Conservation (phyloP, 2,888 invertebrate genomes). For the Andrena minutula region DNA sequence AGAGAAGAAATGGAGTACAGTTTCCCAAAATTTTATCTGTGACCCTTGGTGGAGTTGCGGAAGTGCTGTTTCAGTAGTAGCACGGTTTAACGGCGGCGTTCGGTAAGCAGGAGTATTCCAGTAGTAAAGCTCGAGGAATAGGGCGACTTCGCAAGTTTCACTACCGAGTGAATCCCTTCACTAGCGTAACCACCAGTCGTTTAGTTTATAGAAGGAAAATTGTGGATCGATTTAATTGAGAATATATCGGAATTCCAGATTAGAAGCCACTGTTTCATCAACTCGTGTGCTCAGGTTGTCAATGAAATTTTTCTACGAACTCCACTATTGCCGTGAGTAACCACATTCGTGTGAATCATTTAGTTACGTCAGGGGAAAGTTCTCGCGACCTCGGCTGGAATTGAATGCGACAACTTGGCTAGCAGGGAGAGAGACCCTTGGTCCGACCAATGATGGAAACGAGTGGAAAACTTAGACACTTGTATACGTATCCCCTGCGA, state of each 20-base stretch:
- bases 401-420: constrained; percentile 55
- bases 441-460: constrained; percentile 59
- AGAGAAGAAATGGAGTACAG: not conserved
- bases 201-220: no score
- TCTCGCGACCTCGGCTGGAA: constrained; percentile 51
- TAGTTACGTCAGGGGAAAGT: constrained; percentile 69
- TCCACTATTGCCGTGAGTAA: not conserved
- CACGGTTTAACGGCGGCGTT: constrained; percentile 3
- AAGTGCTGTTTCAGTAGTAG: constrained; percentile 9
- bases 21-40: constrained; percentile 3
- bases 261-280: no score
- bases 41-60: constrained; percentile 14
- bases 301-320: no score
- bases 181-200: no score
- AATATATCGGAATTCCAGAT: no score
- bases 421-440: constrained; percentile 52
- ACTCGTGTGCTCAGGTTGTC: no score
- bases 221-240: no score
- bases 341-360: constrained; percentile 54
- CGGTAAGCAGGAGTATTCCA: not conserved
- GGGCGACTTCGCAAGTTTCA: constrained; percentile 19
- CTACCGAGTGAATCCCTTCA: not conserved
- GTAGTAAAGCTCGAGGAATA: not conserved
- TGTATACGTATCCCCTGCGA: constrained; percentile 61
- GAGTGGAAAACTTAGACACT: constrained; percentile 66